Evolutionary conservation across 2,113 vertebrate species (phyloP).

Genomic region (Stictonetta naevosa): DNA sequence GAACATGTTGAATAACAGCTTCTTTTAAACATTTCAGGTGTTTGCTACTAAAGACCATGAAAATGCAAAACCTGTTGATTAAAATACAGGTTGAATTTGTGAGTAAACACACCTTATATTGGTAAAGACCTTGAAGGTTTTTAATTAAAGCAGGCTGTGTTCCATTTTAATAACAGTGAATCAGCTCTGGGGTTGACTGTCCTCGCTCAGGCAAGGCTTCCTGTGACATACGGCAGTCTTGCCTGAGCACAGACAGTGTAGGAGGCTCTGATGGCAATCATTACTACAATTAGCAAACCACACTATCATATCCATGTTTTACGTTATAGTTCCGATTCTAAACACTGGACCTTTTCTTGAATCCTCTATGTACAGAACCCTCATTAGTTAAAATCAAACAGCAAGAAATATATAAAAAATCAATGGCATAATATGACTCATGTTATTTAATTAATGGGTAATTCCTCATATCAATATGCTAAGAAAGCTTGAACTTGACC

Average conservation of each 20-base stretch:
- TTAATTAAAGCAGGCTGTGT: background rate
- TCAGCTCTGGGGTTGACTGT: slow-evolving; percentile 17
- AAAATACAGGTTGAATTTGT: background rate
- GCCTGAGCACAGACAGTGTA: slow-evolving; percentile 62
- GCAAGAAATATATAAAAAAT: slow-evolving; percentile 58
- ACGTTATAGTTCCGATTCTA: slow-evolving; percentile 44
- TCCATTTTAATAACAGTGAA: slow-evolving; percentile 1
- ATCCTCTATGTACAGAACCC: slow-evolving; percentile 44
- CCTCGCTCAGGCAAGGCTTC: slow-evolving; percentile 55
- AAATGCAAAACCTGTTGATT: background rate
- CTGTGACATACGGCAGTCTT: slow-evolving; percentile 67
- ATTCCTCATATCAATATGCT: slow-evolving; percentile 64
- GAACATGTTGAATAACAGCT: background rate
- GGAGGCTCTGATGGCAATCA: slow-evolving; percentile 63
- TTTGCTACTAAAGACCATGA: background rate
- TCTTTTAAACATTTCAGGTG: background rate
- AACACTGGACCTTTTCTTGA: slow-evolving; percentile 60
- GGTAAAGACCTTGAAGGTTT: background rate
- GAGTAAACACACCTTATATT: background rate
- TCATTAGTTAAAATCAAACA: slow-evolving; percentile 70
- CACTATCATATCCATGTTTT: slow-evolving; percentile 24
- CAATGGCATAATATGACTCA: slow-evolving; percentile 64
- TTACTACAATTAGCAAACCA: slow-evolving; percentile 59
- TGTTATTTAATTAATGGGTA: slow-evolving; percentile 70
- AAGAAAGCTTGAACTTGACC: slow-evolving; percentile 62